Evolutionary conservation across 2,888 invertebrate genomes (phyloP), one percentile per base, ranked within the genome.

Genomic region (Norana najaformis): DNA sequence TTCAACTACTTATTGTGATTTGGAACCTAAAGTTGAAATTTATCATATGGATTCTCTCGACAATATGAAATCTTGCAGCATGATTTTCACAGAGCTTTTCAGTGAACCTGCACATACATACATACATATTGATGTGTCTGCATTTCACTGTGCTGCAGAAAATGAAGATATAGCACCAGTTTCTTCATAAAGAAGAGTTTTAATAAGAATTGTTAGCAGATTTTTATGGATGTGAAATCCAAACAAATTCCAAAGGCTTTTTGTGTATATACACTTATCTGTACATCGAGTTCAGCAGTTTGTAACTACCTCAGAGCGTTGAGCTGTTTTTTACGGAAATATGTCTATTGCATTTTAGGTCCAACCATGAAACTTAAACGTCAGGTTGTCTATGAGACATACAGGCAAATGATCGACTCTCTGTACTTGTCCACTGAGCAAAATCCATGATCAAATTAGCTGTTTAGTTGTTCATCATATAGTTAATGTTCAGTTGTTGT

Each of bases 291-390:
- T 1, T 4, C 8, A 23, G 23, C 23, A 11, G 47, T 6, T 47
- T 47, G 20, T 47, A 47, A 23, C 23, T 47, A 23, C 47, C 23
- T 47, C 20, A 47, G 23, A 23, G 47, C 47, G 23, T 6, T 47
- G 47, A 47, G 47, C n/a, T n/a, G n/a, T n/a, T n/a, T 47, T 20
- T 47, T 47, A 47, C 47, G 20, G 47, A 69, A n/a, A 69, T 69
- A n/a, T 69, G 69, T 69, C 69, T n/a, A 92, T 82, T 36, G 36
- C 34, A n/a, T 96, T 95, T 90, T 95, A 97, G 97, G 97, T 88
- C 98, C 98, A 91, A 98, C 98, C 89, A 95, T 98, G 94, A 98
- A 98, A 95, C 95, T 98, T 85, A 97, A 97, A 95, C 96, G 98
- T 93, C 97, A 96, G 93, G 96, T 97, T 88, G 97, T 98, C 11